Base-by-base conservation (phyloP, 1,140 invertebrate species). In the Zeugodacus cucurbitae region DNA sequence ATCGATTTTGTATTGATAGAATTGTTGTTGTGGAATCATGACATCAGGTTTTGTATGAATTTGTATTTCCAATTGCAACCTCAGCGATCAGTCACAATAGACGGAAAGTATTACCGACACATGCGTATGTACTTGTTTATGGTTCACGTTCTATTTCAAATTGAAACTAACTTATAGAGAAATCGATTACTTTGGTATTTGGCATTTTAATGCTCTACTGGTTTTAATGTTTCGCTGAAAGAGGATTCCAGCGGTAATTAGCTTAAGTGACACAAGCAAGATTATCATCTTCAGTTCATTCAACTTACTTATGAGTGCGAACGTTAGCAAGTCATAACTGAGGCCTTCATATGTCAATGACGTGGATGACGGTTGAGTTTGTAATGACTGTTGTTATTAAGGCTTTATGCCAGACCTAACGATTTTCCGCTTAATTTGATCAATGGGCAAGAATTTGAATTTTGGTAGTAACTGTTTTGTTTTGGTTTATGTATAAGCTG, bases 181-280 rank as follows among this genome's bases (percentile, higher is more conserved):
- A 82, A 82, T 82, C 74, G 74, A 82, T 82, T 82, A 82, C 74
- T 54, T 82, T 3, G n/a, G 74, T 8, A 82, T 82, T 44, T 44
- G n/a, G 41, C 34, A 82, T 48, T 82, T 82, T 0, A 29, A 17
- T 82, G 44, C 41, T 82, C n/a, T 34, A 34, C 5, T 74, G 29
- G 29, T 4, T n/a, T n/a, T n/a, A n/a, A n/a, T n/a, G n/a, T n/a
- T 82, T 82, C n/a, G 41, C n/a, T 48, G 74, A 82, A 82, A 82
- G 74, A 3, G 67, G 34, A 82, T 82, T 82, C 26, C 14, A 41
- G 41, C 74, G 74, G 41, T 82, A 82, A 82, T 82, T 82, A 82
- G 74, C 74, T 82, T 82, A 82, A 82, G 37, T 41, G 37, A 41
- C 70, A 74, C 34, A 74, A 22, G 32, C 5, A 74, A 74, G 70